These are phyloP conservation scores for Glyphotaelius pellucidus DNA, from an alignment of 2,888 invertebrate genomes.

Conservation along the genomic window DNA sequence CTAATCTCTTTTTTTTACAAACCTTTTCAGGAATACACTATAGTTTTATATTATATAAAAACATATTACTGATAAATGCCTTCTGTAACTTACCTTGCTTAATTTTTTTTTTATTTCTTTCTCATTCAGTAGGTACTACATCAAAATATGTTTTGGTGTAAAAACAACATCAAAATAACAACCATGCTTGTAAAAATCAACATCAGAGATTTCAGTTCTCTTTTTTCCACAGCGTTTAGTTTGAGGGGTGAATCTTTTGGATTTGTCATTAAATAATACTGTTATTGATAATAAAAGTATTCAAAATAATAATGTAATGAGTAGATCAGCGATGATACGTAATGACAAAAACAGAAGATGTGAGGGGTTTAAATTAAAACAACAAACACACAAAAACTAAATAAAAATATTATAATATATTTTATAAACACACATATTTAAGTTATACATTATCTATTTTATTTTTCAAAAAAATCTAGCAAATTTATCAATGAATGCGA, in stretches of 20 bases:
- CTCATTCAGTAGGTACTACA: not conserved
- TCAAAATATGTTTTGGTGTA: slow-evolving; percentile 23
- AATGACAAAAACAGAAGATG: slow-evolving; percentile 25
- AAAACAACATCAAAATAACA: slow-evolving; percentile 20
- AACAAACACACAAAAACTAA: slow-evolving; percentile 75
- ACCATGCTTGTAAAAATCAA: slow-evolving; percentile 9
- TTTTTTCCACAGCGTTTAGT: not conserved
- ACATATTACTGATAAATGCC: not conserved
- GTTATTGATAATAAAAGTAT: not conserved
- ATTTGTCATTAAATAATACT: not conserved
- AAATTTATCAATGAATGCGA: slow-evolving; percentile 62
- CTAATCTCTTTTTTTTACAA: not conserved
- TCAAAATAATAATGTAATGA: not conserved
- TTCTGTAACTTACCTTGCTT: not conserved
- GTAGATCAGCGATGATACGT: not conserved
- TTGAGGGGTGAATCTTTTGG: not conserved
- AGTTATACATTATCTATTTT: slow-evolving; percentile 63
- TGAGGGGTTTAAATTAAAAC: slow-evolving; percentile 67
- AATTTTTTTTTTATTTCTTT: not conserved
- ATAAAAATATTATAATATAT: slow-evolving; percentile 78
- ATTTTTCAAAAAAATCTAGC: slow-evolving; percentile 64
- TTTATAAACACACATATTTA: slow-evolving; percentile 77
- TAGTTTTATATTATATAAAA: too few species aligned
- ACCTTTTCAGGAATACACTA: not conserved
- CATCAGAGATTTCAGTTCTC: not conserved